phyloP scores from a whole-genome alignment of 2,113 vertebrate species.

The Vanacampus margaritifer region DNA sequence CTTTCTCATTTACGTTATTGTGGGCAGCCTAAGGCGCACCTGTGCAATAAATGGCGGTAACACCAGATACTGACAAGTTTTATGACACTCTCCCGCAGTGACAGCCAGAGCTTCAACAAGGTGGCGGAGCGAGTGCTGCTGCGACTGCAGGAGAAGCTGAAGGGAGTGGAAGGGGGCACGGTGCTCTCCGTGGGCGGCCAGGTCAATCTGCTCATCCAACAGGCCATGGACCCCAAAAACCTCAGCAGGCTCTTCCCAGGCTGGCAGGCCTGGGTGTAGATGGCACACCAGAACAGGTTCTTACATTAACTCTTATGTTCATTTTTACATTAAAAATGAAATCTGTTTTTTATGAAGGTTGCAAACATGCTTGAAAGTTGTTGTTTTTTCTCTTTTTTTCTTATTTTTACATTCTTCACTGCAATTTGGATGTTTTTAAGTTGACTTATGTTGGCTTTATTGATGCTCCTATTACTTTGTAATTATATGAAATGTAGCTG shows the following conservation, averaged over 20 bases:
- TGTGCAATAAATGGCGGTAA: background rate
- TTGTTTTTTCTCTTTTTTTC: background rate
- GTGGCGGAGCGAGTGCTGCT: conserved; percentile 95
- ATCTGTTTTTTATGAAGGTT: background rate
- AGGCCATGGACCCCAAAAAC: conserved; percentile 95
- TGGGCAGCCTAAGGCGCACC: background rate
- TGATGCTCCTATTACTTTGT: background rate
- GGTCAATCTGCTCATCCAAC: conserved; percentile 97
- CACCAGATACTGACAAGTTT: too few relatives aligned
- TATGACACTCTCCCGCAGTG: conserved; percentile 55
- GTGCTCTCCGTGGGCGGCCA: conserved; percentile 93
- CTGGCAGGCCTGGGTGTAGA: conserved; percentile 92
- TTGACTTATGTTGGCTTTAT: background rate
- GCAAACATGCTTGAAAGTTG: background rate
- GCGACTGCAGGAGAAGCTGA: conserved; percentile 95
- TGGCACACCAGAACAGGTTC: background rate
- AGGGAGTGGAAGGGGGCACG: conserved; percentile 91
- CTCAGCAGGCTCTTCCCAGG: conserved; percentile 89
- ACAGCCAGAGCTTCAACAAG: conserved; percentile 91
- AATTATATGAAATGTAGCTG: background rate
- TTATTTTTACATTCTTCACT: background rate
- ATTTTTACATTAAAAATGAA: background rate
- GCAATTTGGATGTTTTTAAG: background rate
- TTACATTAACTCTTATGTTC: background rate
- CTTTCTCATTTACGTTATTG: background rate